Evolutionary conservation across 1,140 invertebrate genomes (phyloP), one percentile per base, ranked within the genome.

Genomic region (Drosophila grimshawi): DNA sequence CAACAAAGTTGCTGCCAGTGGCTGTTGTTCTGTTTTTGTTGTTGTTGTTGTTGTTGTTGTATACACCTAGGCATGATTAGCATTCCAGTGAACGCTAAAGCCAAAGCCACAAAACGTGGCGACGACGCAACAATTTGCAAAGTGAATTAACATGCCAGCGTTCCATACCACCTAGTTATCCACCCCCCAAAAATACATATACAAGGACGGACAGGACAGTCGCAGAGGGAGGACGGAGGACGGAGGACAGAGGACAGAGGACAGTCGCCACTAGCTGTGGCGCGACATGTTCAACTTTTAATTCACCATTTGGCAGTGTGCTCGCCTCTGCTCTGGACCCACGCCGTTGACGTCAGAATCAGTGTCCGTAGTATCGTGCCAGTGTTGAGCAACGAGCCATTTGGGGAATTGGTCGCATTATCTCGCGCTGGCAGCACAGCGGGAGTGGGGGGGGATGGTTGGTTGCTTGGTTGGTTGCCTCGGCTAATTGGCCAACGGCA

Each of bases 221-320:
- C 19, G 19, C n/a, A n/a, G n/a, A n/a, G n/a, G n/a, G n/a, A n/a
- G n/a, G n/a, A n/a, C n/a, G n/a, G n/a, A 43, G 39, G 39, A 43
- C 39, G 4, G 8, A 37, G 53, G 53, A 35, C 72, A 37, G 49
- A 43, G 39, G 39, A 43, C 39, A n/a, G 39, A 37, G 53, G 53
- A 35, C 72, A 43, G 49, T 61, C 62, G 45, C 65, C 51, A 49
- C 62, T 64, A 37, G 53, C 60, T 68, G 48, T 62, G 39, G 70
- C 67, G 81, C 79, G 70, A 86, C 83, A 86, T 86, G 80, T 89
- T 86, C 76, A 86, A 89, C 85, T 88, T 86, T 86, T 80, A 86
- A 86, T 86, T 88, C 65, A 62, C 35, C 65, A 69, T 19, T 19
- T 19, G 19, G 19, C 19, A 19, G 19, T 19, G 19, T 19, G 19